phyloP scores from a whole-genome alignment of 2,797 vertebrate genomes.

The Syncerus caffer region DNA sequence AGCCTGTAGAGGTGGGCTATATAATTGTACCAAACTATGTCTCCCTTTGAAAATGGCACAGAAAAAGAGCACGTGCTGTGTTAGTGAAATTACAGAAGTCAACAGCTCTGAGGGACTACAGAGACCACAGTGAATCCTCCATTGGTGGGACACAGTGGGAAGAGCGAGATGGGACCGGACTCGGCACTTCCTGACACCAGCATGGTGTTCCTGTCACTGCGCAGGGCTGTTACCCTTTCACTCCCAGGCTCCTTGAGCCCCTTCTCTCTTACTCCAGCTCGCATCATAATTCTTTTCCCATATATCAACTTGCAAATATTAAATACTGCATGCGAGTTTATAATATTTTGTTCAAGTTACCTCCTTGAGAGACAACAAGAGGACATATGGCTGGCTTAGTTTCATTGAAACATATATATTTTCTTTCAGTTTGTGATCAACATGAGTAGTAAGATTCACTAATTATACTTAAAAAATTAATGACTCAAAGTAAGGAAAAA shows the following conservation, averaged over 20 bases:
- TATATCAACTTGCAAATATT: background rate
- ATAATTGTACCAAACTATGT: background rate
- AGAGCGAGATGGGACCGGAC: background rate
- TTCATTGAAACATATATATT: background rate
- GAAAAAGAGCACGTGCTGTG: background rate
- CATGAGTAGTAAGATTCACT: background rate
- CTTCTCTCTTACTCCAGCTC: background rate
- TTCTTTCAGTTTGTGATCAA: slow-evolving; percentile 25
- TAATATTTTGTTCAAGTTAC: background rate
- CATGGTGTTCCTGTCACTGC: background rate
- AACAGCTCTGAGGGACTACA: background rate
- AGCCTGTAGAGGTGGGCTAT: background rate
- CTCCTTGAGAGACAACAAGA: background rate
- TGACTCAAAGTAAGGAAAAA: background rate
- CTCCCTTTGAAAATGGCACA: slow-evolving; percentile 32
- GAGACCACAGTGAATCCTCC: background rate
- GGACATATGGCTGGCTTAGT: background rate
- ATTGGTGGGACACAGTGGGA: background rate
- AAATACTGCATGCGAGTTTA: background rate
- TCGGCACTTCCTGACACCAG: accelerated
- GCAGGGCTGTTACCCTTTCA: background rate
- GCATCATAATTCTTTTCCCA: background rate
- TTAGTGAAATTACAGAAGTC: background rate
- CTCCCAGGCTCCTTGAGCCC: background rate
- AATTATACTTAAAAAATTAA: background rate